phyloP scores from a whole-genome alignment of 2,797 vertebrate species.

The Todus mexicanus region DNA sequence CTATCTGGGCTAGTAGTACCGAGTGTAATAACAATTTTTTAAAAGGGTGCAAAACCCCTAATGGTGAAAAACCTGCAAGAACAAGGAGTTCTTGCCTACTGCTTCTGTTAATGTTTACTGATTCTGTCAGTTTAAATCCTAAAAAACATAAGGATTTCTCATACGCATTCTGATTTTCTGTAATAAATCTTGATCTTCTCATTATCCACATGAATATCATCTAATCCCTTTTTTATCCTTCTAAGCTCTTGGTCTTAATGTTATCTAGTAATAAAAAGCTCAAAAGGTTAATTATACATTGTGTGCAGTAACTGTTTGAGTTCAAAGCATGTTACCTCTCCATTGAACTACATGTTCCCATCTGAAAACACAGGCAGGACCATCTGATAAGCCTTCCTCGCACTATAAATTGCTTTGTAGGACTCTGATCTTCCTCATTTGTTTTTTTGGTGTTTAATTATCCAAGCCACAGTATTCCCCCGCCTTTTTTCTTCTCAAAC shows the following conservation, averaged over 20 bases:
- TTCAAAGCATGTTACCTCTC: neutral
- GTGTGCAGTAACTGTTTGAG: neutral
- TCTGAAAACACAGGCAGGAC: neutral
- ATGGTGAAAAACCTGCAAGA: neutral
- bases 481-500: neutral
- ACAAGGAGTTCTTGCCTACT: neutral
- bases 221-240: neutral
- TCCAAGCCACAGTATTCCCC: neutral
- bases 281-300: neutral
- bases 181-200: neutral
- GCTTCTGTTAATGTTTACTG: neutral
- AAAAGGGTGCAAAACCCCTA: neutral
- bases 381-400: neutral
- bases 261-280: neutral
- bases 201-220: neutral
- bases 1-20: neutral
- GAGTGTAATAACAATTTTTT: rapidly evolving
- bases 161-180: neutral
- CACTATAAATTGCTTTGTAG: neutral
- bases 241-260: neutral
- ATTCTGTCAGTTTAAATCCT: neutral
- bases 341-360: neutral
- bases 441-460: neutral
- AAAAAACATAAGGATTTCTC: neutral
- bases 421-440: neutral